Percentiles rank a stretch among this genome's conserved stretches.
phyloP scores from a whole-genome alignment of 1,140 invertebrate species.

The Battus philenor region DNA sequence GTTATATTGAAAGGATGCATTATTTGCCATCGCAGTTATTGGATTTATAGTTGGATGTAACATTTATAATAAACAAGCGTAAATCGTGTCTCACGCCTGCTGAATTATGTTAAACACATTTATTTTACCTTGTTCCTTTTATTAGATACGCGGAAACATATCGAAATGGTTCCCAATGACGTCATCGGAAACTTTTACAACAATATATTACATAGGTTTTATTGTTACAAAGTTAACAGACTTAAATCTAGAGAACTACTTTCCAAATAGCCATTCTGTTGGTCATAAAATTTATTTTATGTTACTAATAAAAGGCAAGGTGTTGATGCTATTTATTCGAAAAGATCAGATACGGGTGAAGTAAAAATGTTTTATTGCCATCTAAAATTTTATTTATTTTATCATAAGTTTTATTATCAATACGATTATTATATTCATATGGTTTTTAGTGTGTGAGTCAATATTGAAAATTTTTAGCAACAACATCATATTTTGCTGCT shows the following conservation, averaged over 20 bases:
- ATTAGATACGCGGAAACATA: background rate
- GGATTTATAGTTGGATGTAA: too few species aligned
- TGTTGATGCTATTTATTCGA: slow-evolving; percentile 10
- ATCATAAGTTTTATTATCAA: too few species aligned
- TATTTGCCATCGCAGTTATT: too few species aligned
- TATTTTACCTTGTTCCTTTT: background rate
- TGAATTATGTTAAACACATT: background rate
- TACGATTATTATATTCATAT: too few species aligned
- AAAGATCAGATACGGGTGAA: slow-evolving; percentile 5
- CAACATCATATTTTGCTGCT: too few species aligned
- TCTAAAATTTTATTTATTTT: too few species aligned
- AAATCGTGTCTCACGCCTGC: too few species aligned
- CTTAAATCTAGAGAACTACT: slow-evolving; percentile 2
- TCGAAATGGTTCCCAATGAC: slow-evolving; percentile 3
- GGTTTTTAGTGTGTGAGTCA: too few species aligned
- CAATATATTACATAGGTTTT: background rate
- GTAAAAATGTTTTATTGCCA: slow-evolving; percentile 10
- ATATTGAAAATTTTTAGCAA: too few species aligned
- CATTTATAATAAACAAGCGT: too few species aligned
- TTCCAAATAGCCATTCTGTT: background rate
- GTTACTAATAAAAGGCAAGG: slow-evolving; percentile 6
- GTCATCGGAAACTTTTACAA: slow-evolving; percentile 11
- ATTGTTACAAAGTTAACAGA: background rate
- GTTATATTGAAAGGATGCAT: too few species aligned
- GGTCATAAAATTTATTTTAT: slow-evolving; percentile 3